phyloP scores from a whole-genome alignment of 2,797 vertebrate genomes.

The Enteromius treurensis region DNA sequence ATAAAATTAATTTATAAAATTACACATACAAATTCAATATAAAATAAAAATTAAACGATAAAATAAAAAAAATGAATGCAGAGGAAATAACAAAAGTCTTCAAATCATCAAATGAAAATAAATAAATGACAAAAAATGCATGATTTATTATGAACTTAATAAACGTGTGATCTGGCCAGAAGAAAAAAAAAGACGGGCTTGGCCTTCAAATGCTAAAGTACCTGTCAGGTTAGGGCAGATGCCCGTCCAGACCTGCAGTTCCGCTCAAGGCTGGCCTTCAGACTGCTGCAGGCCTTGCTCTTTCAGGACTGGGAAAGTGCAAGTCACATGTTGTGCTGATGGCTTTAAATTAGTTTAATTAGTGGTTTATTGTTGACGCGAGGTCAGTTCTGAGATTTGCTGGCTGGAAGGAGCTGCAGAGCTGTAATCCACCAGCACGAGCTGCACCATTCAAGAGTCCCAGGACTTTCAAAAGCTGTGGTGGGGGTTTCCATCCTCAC shows the following conservation, averaged over 20 bases:
- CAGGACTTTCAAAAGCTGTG: neutral
- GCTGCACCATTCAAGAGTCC: neutral
- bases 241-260: neutral
- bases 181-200: neutral
- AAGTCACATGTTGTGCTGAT: conserved; percentile 16
- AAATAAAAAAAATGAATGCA: neutral
- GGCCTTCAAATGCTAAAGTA: neutral
- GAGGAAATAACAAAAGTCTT: neutral
- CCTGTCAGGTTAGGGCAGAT: neutral
- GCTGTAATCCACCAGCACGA: conserved; percentile 1
- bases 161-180: neutral
- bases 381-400: neutral
- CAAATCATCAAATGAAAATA: neutral
- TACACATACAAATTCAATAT: no score
- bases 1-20: no score
- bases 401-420: neutral
- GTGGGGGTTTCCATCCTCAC: conserved; percentile 22
- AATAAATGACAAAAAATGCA: neutral
- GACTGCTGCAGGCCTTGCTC: neutral
- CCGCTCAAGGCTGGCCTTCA: neutral
- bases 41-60: no score
- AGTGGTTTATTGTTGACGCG: neutral
- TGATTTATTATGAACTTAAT: neutral
- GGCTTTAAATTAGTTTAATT: conserved; percentile 4
- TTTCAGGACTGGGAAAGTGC: neutral